Evolutionary conservation across 2,888 invertebrate species (phyloP).

Genomic region (Eugnorisma glareosa): DNA sequence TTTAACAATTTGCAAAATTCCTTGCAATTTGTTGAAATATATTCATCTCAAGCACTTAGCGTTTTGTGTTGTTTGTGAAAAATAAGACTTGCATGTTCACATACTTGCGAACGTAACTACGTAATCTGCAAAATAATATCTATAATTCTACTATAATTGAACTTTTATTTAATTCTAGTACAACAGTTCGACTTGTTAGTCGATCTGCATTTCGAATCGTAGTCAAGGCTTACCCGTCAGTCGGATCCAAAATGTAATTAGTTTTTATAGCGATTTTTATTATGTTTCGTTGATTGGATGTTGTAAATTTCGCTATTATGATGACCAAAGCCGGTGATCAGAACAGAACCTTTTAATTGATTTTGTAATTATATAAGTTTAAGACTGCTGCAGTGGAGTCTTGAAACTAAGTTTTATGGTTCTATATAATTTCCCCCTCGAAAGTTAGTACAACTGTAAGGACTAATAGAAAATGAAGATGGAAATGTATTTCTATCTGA

Average conservation of each 20-base stretch:
- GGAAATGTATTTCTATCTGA: constrained; percentile 8
- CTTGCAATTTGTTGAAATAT: background rate
- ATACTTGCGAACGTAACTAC: background rate
- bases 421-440: background rate
- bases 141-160: background rate
- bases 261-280: constrained; percentile 71
- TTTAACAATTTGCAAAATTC: background rate
- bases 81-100: background rate
- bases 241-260: constrained; percentile 63
- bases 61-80: background rate
- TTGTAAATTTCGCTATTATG: constrained; percentile 68
- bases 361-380: constrained; percentile 51
- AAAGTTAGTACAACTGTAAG: constrained; percentile 2
- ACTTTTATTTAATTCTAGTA: constrained; percentile 29
- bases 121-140: background rate
- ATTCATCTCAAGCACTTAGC: background rate
- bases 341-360: constrained; percentile 62
- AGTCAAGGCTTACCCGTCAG: constrained; percentile 62
- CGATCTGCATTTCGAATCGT: constrained; percentile 60
- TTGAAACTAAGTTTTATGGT: background rate
- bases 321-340: constrained; percentile 61
- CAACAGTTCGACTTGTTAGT: constrained; percentile 42
- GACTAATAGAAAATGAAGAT: constrained; percentile 19
- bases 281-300: constrained; percentile 69
- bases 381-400: constrained; percentile 4